These are phyloP conservation scores for Plutella xylostella DNA, from an alignment of 2,888 invertebrate species.

Conservation along the genomic window DNA sequence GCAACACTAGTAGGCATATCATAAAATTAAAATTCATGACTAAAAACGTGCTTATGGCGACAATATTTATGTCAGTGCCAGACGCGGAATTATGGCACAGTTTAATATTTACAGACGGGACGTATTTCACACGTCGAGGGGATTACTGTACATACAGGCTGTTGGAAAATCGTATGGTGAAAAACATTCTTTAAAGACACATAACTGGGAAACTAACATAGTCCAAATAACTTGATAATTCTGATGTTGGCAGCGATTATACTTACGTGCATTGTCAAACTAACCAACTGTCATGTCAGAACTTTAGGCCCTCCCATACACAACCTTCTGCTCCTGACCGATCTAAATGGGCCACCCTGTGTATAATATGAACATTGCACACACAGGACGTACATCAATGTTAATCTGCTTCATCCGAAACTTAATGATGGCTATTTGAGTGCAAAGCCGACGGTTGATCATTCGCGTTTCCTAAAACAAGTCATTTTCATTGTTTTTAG, in stretches of 20 bases:
- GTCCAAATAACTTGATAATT: too few relatives aligned
- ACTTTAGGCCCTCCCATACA: too few relatives aligned
- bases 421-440: constrained; percentile 49
- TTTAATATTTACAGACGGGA: constrained; percentile 58
- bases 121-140: constrained; percentile 54
- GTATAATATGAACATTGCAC: constrained; percentile 19
- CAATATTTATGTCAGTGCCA: constrained; percentile 52
- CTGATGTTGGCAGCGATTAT: too few relatives aligned
- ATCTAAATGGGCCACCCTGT: too few relatives aligned
- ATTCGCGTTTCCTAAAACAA: constrained; percentile 31
- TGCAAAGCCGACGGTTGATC: constrained; percentile 26
- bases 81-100: constrained; percentile 41
- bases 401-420: constrained; percentile 19
- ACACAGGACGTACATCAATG: too few relatives aligned
- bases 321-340: too few relatives aligned
- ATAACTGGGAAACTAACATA: too few relatives aligned
- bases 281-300: too few relatives aligned
- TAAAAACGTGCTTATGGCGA: constrained; percentile 37
- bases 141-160: too few relatives aligned
- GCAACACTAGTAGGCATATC: constrained; percentile 21
- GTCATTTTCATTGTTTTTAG: constrained; percentile 35
- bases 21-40: constrained; percentile 44
- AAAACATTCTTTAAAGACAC: too few relatives aligned
- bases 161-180: too few relatives aligned
- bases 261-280: too few relatives aligned